Evolutionary conservation across 2,888 invertebrate species (phyloP), one percentile per base, ranked within the genome.

Genomic region (Eulithis prunata): DNA sequence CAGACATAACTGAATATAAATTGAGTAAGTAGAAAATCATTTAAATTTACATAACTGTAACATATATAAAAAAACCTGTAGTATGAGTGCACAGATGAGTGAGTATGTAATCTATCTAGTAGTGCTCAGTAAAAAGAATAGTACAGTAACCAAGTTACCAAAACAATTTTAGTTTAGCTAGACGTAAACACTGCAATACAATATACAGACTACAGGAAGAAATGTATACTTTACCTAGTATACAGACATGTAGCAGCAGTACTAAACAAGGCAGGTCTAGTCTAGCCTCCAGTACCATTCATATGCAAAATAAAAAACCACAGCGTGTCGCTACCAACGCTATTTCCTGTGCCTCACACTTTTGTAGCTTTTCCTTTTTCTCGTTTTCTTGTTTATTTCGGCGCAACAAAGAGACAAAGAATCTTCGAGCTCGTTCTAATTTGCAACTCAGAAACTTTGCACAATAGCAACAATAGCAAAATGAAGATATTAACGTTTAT

Each of bases 291-390:
- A 66, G 54, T 62, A 62, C 64, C 61, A 69, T 71, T 71, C 71
- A 70, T 63, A 68, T 68, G 69, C 69, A 66, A 65, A 71, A 71
- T 69, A 70, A 73, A 71, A 69, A 72, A 69, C 68, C 58, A 58
- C 66, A 67, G 72, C 14, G 47, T 63, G 72, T 71, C 71, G 70
- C 57, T 69, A 60, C 64, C 62, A 41, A 64, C 69, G 70, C 66
- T 66, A 59, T 59, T 66, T 67, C 62, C 59, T 65, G 65, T 70
- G 69, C 74, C 78, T 78, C 77, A 75, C 76, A 78, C 78, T 71
- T 79, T 66, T 75, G 69, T 53, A 71, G 64, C 53, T 66, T 66
- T 73, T 70, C 43, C 62, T 65, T 67, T 64, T 64, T 54, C 62
- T 59, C 58, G 59, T 66, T 62, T 64, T 65, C 57, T 43, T 51